Percentiles rank a stretch among this genome's conserved stretches.
These are phyloP conservation scores for Regulus satrapa DNA, from an alignment of 2,113 vertebrate species.

Conservation along the genomic window DNA sequence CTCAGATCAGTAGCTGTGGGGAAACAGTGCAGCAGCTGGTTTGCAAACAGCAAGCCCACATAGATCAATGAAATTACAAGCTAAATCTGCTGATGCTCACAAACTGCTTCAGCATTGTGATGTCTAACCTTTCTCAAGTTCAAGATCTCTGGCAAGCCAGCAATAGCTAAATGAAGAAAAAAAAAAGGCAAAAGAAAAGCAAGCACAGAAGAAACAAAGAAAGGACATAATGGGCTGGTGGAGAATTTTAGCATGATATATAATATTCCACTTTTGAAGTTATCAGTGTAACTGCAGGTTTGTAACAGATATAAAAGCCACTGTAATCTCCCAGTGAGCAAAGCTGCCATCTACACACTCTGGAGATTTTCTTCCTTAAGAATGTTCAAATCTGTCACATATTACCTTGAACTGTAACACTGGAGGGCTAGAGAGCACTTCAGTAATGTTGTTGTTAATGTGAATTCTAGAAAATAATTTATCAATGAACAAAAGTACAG, in stretches of 20 bases:
- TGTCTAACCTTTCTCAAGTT: conserved; percentile 85
- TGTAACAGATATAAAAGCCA: conserved; percentile 50
- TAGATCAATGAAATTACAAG: conserved; percentile 89
- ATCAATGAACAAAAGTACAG: conserved; percentile 11
- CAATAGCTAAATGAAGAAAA: conserved; percentile 61
- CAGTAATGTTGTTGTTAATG: conserved; percentile 46
- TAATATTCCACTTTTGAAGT: conserved; percentile 51
- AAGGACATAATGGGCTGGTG: conserved; percentile 19
- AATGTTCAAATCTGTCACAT: conserved; percentile 59
- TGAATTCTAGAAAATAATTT: conserved; percentile 62
- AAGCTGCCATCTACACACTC: background rate
- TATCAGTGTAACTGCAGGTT: conserved; percentile 29
- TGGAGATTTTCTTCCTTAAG: conserved; percentile 49
- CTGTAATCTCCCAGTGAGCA: conserved; percentile 51
- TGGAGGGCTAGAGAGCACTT: conserved; percentile 44
- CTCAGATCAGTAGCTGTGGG: conserved; percentile 86
- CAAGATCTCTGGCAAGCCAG: conserved; percentile 78
- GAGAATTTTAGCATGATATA: conserved; percentile 46
- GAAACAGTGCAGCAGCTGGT: conserved; percentile 83
- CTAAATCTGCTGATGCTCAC: conserved; percentile 88
- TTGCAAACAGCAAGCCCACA: conserved; percentile 84
- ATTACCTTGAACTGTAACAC: conserved; percentile 59
- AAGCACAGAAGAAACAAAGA: conserved; percentile 14
- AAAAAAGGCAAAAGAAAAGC: background rate
- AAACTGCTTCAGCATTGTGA: conserved; percentile 78